Evolutionary conservation across 2,888 invertebrate species (phyloP).

Genomic region (Drosophila anomelani): DNA sequence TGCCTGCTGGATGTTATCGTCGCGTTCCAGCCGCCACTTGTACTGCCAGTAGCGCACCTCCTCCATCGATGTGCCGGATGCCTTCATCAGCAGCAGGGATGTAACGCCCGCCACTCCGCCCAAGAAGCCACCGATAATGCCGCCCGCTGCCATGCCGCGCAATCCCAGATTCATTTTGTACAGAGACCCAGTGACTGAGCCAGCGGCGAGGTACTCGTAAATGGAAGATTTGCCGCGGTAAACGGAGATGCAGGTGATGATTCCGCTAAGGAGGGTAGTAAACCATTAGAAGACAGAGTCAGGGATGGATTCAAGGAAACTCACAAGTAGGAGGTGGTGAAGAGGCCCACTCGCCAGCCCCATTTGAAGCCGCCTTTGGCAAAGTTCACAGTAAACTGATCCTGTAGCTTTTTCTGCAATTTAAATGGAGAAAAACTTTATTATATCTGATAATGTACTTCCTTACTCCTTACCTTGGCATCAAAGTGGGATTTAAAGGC

Average conservation of each 20-base stretch:
- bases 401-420: constrained; percentile 89
- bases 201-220: constrained; percentile 88
- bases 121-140: constrained; percentile 87
- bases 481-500: constrained; percentile 88
- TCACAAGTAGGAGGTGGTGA: constrained; percentile 90
- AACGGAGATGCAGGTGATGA: constrained; percentile 87
- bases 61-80: constrained; percentile 87
- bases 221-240: constrained; percentile 89
- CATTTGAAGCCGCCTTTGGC: constrained; percentile 89
- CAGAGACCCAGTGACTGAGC: constrained; percentile 87
- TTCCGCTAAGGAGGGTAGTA: constrained; percentile 85
- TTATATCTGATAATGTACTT: accelerated
- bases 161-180: constrained; percentile 90
- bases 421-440: constrained; percentile 3
- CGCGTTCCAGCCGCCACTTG: constrained; percentile 84
- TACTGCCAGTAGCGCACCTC: constrained; percentile 88
- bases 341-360: constrained; percentile 89
- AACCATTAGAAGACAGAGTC: accelerated
- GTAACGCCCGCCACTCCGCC: constrained; percentile 87
- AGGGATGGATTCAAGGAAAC: constrained; percentile 44
- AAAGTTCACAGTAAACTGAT: constrained; percentile 89
- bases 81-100: constrained; percentile 86
- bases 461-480: constrained; percentile 86
- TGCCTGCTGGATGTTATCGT: constrained; percentile 81
- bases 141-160: constrained; percentile 89